Evolutionary conservation across 2,888 invertebrate species (phyloP).

Genomic region (Eristalis tenax): DNA sequence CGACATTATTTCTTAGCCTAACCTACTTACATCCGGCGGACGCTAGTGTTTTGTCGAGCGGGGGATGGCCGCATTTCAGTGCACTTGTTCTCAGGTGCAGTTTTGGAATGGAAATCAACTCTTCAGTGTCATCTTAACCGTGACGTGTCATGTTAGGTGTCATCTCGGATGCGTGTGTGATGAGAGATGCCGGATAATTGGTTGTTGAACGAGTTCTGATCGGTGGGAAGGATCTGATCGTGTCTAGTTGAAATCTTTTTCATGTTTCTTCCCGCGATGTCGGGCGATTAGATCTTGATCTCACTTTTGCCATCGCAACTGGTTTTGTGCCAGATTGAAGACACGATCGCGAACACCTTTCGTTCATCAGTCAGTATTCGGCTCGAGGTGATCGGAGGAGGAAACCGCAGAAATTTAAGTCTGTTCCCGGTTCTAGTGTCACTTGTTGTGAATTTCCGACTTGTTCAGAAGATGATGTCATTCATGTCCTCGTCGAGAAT

Average conservation of each 20-base stretch:
- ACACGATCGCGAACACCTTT: too few relatives aligned
- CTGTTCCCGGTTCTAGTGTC: neutral
- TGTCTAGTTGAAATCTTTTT: neutral
- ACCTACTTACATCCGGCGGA: constrained; percentile 44
- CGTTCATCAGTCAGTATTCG: too few relatives aligned
- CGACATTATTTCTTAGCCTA: neutral
- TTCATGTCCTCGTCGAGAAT: neutral
- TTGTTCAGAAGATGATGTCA: neutral
- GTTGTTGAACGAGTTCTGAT: neutral
- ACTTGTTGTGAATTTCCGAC: neutral
- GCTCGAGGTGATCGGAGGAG: neutral
- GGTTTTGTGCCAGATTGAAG: neutral
- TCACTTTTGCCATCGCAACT: neutral
- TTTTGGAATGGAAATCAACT: neutral
- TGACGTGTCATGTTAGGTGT: neutral
- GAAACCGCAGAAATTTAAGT: neutral
- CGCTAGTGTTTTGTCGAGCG: neutral
- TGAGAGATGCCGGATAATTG: neutral
- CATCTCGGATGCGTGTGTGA: neutral
- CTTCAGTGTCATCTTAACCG: neutral
- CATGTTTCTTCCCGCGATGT: neutral
- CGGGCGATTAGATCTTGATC: neutral
- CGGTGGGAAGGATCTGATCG: neutral
- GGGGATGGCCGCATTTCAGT: neutral
- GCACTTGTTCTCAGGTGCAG: neutral